Base-by-base conservation (phyloP, 1,140 invertebrate genomes). In the Zaprionus camerounensis region DNA sequence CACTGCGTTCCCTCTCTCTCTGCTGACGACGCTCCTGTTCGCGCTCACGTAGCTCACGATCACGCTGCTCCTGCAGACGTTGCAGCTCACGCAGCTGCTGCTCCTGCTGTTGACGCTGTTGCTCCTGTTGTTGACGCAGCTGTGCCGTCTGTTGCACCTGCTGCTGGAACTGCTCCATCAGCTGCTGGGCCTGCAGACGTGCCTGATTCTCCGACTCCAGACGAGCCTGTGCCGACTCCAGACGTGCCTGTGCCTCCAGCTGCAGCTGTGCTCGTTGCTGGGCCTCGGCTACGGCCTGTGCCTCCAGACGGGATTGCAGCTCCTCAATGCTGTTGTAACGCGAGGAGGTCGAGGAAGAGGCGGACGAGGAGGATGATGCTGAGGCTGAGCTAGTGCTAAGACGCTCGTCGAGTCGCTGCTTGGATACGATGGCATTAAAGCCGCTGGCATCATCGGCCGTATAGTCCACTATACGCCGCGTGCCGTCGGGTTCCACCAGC, bases 401-500 rank as follows among this genome's bases (percentile, higher is more conserved):
- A 11, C 78, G 84, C 26, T 90, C 80, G 44, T 92, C 80, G 12
- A 93, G 82, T n/a, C 93, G 92, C 74, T 94, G 93, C 69, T 94
- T 94, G 67, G 94, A 94, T 0, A 94, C 94, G 4, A 94, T 93
- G 36, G 94, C 94, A 92, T 94, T 94, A 80, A 94, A 94, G 74
- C 94, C 94, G 62, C 94, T 93, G 3, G 94, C 80, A 59, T 94
- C 91, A 78, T 94, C 94, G 36, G 93, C 94, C 26, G 93, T 94
- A 80, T 94, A 95, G 57, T 94, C 94, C 20, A 94, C 94, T 49
- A 93, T 93, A 28, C 94, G 83, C 7, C 93, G 85, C 5, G 93
- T 94, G 68, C 95, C 94, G 80, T 95, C 94, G 24, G 95, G 94
- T 71, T 95, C 94, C 24, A 94, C 78, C 4, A 94, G 91, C n/a